Evolutionary conservation across 2,888 invertebrate species (phyloP).

Genomic region (Ophion obscuratus): DNA sequence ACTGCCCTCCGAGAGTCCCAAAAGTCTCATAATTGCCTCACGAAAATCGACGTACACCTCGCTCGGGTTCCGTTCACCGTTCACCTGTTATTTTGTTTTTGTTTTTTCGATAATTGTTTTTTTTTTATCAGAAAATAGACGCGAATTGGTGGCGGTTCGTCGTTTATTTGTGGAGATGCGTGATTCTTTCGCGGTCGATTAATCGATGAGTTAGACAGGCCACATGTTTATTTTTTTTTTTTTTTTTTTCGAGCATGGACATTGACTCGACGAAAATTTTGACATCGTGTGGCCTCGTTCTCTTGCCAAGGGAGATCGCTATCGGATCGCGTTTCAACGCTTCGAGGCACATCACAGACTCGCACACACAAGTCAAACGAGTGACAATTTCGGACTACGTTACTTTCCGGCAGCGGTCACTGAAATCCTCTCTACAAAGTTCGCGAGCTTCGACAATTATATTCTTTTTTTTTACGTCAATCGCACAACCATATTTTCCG

Average conservation of each 20-base stretch:
- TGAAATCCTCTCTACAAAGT: background rate
- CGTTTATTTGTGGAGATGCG: background rate
- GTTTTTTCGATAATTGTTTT: background rate
- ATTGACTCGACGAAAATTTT: slow-evolving; percentile 50
- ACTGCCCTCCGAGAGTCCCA: slow-evolving; percentile 85
- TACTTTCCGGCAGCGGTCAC: background rate
- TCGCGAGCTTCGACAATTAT: background rate
- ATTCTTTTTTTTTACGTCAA: background rate
- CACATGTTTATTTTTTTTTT: background rate
- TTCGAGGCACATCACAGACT: background rate
- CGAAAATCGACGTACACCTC: slow-evolving; percentile 95
- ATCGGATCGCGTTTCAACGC: slow-evolving; percentile 26
- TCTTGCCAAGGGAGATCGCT: slow-evolving; percentile 6
- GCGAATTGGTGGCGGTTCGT: slow-evolving; percentile 20
- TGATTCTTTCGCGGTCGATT: slow-evolving; percentile 27
- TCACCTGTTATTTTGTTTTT: slow-evolving; percentile 86
- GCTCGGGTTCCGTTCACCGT: slow-evolving; percentile 93
- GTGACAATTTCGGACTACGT: background rate
- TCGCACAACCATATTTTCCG: too few species aligned
- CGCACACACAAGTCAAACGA: background rate
- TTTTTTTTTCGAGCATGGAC: background rate
- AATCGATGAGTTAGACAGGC: slow-evolving; percentile 39
- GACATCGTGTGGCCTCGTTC: slow-evolving; percentile 23
- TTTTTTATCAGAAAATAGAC: slow-evolving; percentile 4
- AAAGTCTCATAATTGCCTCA: slow-evolving; percentile 90